A percentile compares a stretch with the other conserved stretches of the same genome.
Evolutionary conservation across 37 sponge, comb jelly and placozoan species (phyloP).

Genomic region (Mnemiopsis leidyi): DNA sequence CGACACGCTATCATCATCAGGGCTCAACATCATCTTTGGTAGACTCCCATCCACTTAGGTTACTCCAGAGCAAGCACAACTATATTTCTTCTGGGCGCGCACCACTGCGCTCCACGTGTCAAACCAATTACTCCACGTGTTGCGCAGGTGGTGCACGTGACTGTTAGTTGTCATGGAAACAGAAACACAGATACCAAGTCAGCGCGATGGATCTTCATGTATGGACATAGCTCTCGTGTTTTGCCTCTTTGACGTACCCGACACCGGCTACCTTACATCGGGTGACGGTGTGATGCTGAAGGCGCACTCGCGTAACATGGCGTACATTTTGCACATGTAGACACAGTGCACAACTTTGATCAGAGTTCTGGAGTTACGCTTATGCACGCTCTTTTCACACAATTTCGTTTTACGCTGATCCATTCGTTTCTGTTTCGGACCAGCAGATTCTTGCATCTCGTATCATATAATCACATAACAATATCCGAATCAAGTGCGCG

Average conservation of each 20-base stretch:
- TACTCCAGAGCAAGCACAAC: neutral
- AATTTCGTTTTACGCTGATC: neutral
- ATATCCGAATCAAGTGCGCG: neutral
- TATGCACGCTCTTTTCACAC: no score
- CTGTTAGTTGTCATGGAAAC: neutral
- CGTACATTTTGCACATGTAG: no score
- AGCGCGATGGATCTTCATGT: no score
- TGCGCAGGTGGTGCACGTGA: neutral
- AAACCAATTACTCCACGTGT: neutral
- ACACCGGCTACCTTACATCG: neutral
- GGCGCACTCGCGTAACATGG: no score
- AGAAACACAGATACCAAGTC: neutral
- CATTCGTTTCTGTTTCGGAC: neutral
- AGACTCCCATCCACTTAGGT: neutral
- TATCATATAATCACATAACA: neutral
- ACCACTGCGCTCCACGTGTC: neutral
- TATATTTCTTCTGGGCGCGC: neutral
- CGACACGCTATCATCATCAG: neutral
- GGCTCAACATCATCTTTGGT: neutral
- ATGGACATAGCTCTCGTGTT: neutral
- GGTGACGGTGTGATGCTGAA: neutral
- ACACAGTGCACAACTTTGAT: no score
- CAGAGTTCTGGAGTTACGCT: no score
- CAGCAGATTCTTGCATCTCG: neutral
- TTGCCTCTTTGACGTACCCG: neutral